Evolutionary conservation across 2,113 vertebrate species (phyloP), one percentile per base, ranked within the genome.

Genomic region (Suricata suricatta): DNA sequence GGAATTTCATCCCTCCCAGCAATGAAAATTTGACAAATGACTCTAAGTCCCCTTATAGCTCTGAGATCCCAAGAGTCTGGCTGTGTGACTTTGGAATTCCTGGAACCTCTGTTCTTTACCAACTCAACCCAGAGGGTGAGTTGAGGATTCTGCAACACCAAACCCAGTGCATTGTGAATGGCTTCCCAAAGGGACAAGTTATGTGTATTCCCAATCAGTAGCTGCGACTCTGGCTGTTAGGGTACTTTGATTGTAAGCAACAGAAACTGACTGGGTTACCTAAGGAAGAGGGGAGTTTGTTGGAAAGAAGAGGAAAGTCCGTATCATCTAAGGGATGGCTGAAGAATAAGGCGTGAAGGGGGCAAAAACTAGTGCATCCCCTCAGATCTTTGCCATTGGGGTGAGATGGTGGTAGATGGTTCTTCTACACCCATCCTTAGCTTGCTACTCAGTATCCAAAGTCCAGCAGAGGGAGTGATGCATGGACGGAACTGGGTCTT

Each of bases 381-480:
- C 27, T 14, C 5, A 1, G 19, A 47, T 23, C 25, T 19, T 11
- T 1, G 19, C 50, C 27, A 10, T 4, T 4, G 41, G 0, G 31
- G 11, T 9, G 7, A 47, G 7, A 5, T 14, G 25, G 29, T 38
- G 8, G 11, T 1, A 0, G 4, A 14, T 1, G 13, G 12, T 57
- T n/a, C 11, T 35, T 5, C 41, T 23, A 14, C 23, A 13, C 17
- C 15, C 10, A 3, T 9, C 33, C 35, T 47, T 3, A 38, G 5
- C 38, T 29, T 50, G 35, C 14, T 66, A 33, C 3, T 35, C 71
- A 4, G 21, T 12, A 5, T 54, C 21, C 6, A 33, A n/a, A 74
- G 21, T 66, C 83, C 89, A 81, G 38, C 52, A 44, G 38, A 69
- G 63, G 19, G 27, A 81, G 25, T 35, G 60, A 11, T n/a, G 15